Evolutionary conservation across 2,113 vertebrate genomes (phyloP).

Genomic region (Hassar affinis): DNA sequence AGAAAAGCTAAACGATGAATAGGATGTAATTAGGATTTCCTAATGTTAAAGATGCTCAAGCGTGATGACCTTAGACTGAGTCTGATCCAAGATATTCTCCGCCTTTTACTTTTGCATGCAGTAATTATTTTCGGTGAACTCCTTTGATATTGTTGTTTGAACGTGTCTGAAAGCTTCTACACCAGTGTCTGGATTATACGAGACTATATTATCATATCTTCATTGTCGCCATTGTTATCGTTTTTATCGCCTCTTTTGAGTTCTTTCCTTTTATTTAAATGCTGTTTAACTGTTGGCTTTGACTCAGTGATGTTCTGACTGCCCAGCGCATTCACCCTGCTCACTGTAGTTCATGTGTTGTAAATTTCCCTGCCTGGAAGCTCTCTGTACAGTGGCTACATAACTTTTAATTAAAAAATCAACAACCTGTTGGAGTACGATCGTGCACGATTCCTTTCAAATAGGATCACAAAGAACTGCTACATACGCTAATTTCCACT

Average conservation of each 20-base stretch:
- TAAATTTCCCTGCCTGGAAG: constrained; percentile 34
- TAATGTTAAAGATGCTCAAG: not conserved
- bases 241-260: not conserved
- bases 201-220: not conserved
- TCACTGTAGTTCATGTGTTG: constrained; percentile 19
- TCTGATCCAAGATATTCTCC: not conserved
- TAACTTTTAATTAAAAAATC: constrained; percentile 42
- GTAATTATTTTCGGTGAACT: constrained; percentile 25
- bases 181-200: not conserved
- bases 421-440: not conserved
- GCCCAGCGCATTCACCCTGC: not conserved
- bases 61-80: not conserved
- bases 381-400: constrained; percentile 58
- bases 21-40: not conserved
- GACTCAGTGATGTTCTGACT: not conserved
- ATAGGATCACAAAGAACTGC: not conserved
- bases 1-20: not conserved
- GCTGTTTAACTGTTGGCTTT: not conserved
- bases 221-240: not conserved
- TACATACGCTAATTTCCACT: not conserved
- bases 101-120: not conserved
- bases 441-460: not conserved
- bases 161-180: not conserved
- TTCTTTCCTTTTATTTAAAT: not conserved
- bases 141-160: not conserved